phyloP scores from a whole-genome alignment of 2,888 invertebrate species.

The Chalcosyrphus nemorum region DNA sequence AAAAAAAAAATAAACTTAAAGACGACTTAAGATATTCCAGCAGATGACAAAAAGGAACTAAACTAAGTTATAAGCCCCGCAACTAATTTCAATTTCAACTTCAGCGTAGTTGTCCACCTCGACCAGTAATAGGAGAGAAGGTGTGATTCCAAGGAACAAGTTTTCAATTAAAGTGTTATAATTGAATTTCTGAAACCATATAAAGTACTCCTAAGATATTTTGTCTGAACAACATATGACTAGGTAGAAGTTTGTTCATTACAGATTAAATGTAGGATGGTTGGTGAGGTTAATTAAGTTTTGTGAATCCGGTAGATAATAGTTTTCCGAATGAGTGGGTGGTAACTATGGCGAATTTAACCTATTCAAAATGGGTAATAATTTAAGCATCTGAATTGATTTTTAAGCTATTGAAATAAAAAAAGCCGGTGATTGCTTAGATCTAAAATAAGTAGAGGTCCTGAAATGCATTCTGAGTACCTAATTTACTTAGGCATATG shows the following conservation, averaged over 20 bases:
- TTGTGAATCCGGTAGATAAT: background rate
- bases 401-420: background rate
- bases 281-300: slow-evolving; percentile 2
- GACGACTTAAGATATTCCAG: background rate
- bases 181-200: slow-evolving; percentile 31
- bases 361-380: background rate
- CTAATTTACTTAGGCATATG: too few relatives aligned
- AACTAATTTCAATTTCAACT: background rate
- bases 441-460: too few relatives aligned
- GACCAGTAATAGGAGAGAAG: background rate
- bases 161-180: slow-evolving; percentile 55
- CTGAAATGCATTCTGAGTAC: too few relatives aligned
- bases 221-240: slow-evolving; percentile 15
- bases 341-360: background rate
- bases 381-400: background rate
- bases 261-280: background rate
- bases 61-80: background rate
- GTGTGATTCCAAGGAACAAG: slow-evolving; percentile 14
- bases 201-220: background rate
- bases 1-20: background rate
- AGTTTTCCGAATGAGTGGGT: background rate
- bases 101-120: background rate
- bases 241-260: background rate
- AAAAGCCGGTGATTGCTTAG: too few relatives aligned
- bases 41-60: background rate